A percentile compares a stretch with the other conserved stretches of the same genome.
Conservation (phyloP, 2,888 invertebrate genomes). For the Dysmachus trigonus region DNA sequence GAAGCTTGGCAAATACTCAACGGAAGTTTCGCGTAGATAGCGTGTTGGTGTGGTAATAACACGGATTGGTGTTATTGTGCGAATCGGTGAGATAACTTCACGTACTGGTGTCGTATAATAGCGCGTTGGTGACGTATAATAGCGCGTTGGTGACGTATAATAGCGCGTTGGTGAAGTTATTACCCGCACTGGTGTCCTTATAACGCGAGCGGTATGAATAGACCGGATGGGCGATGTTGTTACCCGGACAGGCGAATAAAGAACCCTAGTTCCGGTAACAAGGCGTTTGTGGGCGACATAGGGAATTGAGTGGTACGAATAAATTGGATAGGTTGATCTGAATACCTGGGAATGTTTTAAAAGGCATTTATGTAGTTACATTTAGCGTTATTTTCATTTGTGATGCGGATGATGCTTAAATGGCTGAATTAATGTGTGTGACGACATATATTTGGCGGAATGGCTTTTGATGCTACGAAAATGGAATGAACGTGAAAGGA, state of each 20-base stretch:
- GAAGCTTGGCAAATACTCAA: background rate
- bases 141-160: conserved; percentile 51
- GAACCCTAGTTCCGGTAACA: conserved; percentile 52
- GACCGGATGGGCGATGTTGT: conserved; percentile 60
- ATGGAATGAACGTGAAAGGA: conserved; percentile 58
- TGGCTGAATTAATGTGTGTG: conserved; percentile 8
- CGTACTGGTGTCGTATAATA: conserved; percentile 51
- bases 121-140: conserved; percentile 56
- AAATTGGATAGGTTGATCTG: conserved; percentile 63
- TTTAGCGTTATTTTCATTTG: conserved; percentile 34
- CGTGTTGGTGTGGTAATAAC: conserved; percentile 24
- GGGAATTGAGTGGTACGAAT: conserved; percentile 61
- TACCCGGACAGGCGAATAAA: conserved; percentile 55
- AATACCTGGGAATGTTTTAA: conserved; percentile 55
- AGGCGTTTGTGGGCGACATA: conserved; percentile 54
- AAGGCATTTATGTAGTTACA: background rate
- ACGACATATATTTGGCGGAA: background rate
- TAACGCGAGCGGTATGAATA: conserved; percentile 56
- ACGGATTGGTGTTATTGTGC: conserved; percentile 33
- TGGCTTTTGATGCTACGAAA: conserved; percentile 50
- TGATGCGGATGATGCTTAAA: background rate
- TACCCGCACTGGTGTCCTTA: conserved; percentile 57
- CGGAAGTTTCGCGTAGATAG: background rate
- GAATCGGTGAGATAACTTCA: conserved; percentile 57
- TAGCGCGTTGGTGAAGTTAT: conserved; percentile 58